Evolutionary conservation across 2,888 invertebrate species (phyloP), one percentile per base, ranked within the genome.

Genomic region (Cyclophora albipunctata): DNA sequence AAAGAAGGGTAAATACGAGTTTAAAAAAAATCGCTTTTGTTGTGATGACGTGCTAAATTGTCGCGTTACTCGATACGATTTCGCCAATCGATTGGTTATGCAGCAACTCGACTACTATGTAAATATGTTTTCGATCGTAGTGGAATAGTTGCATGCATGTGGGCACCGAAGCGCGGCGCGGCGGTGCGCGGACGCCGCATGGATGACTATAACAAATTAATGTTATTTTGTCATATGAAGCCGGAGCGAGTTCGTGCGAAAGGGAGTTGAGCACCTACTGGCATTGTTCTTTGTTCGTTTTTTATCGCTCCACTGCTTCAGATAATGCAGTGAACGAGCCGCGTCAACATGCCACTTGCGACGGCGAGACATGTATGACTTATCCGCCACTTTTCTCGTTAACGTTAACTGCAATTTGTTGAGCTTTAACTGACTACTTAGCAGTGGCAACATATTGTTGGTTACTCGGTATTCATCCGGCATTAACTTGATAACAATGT

Each of bases 221-320:
- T 75, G 76, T 75, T 80, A 79, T 81, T 79, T 79, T 82, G 84
- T 83, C 79, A 82, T 79, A 71, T 53, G 80, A 84, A 75, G 71
- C 78, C 70, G 62, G 68, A 68, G 68, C 69, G 71, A 76, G 74
- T 84, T 82, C 80, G 71, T 79, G 82, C 81, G 84, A 85, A 84
- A 83, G 81, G 84, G 82, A 84, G 73, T 81, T 75, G 71, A 82
- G 75, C 72, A 71, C 70, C 78, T 73, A 77, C 78, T 77, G 81
- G 81, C 83, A 84, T 86, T 83, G 83, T 85, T 85, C 87, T 87
- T 86, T 86, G 86, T 86, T 84, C 84, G 75, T 80, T 83, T 59
- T 83, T 84, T 85, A 86, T 86, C 84, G 85, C 81, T 80, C 76
- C 75, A 83, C 73, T 81, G 82, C 77, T 81, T 81, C 73, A 81